Base-by-base conservation (phyloP, 2,797 vertebrate species). In the Neomorphus geoffroyi region DNA sequence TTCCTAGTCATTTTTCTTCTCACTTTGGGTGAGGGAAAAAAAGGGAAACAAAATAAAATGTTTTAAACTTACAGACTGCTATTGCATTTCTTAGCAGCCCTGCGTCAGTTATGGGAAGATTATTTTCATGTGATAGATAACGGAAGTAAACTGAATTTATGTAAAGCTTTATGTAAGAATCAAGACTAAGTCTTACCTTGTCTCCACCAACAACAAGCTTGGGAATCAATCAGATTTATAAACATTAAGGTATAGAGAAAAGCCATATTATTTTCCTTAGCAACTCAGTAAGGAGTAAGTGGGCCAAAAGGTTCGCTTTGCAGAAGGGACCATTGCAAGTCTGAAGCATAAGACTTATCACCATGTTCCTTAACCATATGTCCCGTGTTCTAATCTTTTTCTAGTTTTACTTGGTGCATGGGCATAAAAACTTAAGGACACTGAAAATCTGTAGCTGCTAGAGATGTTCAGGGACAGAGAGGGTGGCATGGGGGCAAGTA, bases 331-430 rank as follows among this genome's bases (percentile, higher is more conserved):
- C 69, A 41, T 13, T 4, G 1, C 41, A 89, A 86, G 60, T 67
- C 10, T 1, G 1, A 89, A 61, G 10, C 26, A 53, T 4, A 39
- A 17, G 39, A 64, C 24, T 69, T 24, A 41, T 53, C 13, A 71
- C 5, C 8, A 28, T 0, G 0, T 54, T 80, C 22, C 28, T 39
- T 90, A 18, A 60, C 46, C 2, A 0, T 32, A 30, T 2, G 7
- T 30, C 18, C 15, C 7, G 0, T 11, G 4, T 54, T 81, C 35
- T 19, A n/a, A 3, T 16, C 33, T 88, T 60, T 74, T 65, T 18
- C 10, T 65, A 32, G 10, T 23, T 88, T 56, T 80, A 3, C 14
- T n/a, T 50, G 21, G 14, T 39, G 27, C 7, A n/a, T 17, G 4
- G 30, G 19, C 32, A 64, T 22, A 69, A 78, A 86, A 61, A 65